Base-by-base conservation (phyloP, 2,113 vertebrate species). In the Gallinago paraguaiae region DNA sequence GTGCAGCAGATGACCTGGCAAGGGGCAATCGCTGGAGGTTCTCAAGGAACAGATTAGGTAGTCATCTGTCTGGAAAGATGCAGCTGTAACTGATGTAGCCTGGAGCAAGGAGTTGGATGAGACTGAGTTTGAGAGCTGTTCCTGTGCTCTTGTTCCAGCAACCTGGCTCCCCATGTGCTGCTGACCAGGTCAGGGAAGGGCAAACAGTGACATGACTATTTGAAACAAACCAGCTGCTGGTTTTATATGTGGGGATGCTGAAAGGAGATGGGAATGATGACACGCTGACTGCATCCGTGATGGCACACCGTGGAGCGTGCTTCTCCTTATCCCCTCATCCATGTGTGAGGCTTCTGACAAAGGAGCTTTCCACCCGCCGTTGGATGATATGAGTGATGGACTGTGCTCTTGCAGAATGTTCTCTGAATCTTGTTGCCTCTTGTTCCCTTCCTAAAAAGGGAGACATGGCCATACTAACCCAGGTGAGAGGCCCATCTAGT, bases 361-460 rank as follows among this genome's bases (percentile, higher is more conserved):
- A 76, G 31, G 76, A 56, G 53, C 53, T 68, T 86, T 64, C 18
- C n/a, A 37, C 22, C 14, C 0, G 1, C 39, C 0, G 0, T 7
- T 68, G 71, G 50, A 23, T 90, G 50, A 27, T 37, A 22, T 41
- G 50, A 69, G 71, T 39, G 41, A 28, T 30, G 28, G 10, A 18
- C 24, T 0, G 1, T 53, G 15, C 71, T 74, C 23, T 35, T 61
- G 65, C 60, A 63, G 25, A 19, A n/a, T 37, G 11, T 51, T 4
- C 19, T 64, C 45, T 35, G 39, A 17, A 50, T 46, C 50, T 46
- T 57, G 13, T 61, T 61, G 31, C n/a, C 14, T 81, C 41, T 67
- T 56, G n/a, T 54, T 80, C 15, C 31, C 17, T 56, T 50, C n/a
- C 12, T 60, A 11, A 37, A 14, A 60, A 74, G 13, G 30, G 19